A percentile compares a stretch with the other conserved stretches of the same genome.
These are phyloP conservation scores for Galeopterus variegatus DNA, from an alignment of 2,113 vertebrate species.

Conservation along the genomic window DNA sequence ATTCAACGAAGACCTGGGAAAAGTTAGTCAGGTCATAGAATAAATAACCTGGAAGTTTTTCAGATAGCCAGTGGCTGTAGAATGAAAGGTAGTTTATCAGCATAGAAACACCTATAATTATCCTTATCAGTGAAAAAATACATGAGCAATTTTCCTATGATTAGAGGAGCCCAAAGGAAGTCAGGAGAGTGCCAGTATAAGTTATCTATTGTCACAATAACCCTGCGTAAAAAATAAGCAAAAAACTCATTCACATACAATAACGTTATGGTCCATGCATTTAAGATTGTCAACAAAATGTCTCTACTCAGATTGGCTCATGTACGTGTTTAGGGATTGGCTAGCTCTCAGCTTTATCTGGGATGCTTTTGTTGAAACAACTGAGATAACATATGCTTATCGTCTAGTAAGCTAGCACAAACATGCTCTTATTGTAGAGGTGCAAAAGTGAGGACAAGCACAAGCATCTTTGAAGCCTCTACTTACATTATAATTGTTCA, in stretches of 20 bases:
- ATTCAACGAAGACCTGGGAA: not conserved
- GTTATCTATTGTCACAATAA: not conserved
- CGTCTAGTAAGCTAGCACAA: not conserved
- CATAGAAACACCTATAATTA: not conserved
- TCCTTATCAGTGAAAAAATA: not conserved
- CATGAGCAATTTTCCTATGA: not conserved
- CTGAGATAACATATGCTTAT: not conserved
- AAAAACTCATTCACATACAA: not conserved
- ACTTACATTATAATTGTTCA: not conserved
- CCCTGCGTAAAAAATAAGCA: not conserved
- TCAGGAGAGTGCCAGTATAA: not conserved
- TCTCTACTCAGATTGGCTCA: not conserved
- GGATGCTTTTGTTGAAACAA: not conserved
- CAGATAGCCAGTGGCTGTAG: not conserved
- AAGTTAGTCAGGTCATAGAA: not conserved
- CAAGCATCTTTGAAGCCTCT: not conserved
- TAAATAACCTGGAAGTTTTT: not conserved
- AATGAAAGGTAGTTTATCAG: not conserved
- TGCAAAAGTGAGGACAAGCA: not conserved
- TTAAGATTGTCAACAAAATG: not conserved
- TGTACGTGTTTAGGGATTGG: not conserved
- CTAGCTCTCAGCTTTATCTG: not conserved
- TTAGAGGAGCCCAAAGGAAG: not conserved
- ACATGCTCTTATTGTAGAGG: not conserved
- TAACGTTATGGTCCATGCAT: not conserved